These are phyloP conservation scores for Lacanobia oleracea DNA, from an alignment of 2,888 invertebrate species.

Conservation along the genomic window DNA sequence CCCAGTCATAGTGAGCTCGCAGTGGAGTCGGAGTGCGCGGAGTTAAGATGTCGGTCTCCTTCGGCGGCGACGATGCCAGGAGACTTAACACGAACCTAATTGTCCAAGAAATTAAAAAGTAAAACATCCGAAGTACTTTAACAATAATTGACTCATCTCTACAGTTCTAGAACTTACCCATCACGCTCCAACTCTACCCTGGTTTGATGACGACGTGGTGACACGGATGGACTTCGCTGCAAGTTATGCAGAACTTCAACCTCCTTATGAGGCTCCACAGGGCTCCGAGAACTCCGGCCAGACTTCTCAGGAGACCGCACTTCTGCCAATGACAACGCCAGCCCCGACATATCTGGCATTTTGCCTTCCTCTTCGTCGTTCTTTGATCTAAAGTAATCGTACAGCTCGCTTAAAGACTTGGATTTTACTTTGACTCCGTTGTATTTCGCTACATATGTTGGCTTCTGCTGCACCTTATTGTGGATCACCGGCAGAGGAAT, in stretches of 20 bases:
- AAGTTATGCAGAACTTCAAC: conserved; percentile 93
- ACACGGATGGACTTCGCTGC: conserved; percentile 91
- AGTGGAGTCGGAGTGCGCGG: conserved; percentile 80
- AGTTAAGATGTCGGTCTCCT: conserved; percentile 76
- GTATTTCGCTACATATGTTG: conserved; percentile 70
- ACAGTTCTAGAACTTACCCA: conserved; percentile 77
- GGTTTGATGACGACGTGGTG: conserved; percentile 88
- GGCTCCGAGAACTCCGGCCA: conserved; percentile 79
- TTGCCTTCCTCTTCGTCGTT: conserved; percentile 75
- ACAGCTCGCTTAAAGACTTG: conserved; percentile 87
- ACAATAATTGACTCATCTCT: not conserved
- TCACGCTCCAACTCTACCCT: conserved; percentile 83
- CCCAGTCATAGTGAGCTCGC: conserved; percentile 89
- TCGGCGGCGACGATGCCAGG: conserved; percentile 79
- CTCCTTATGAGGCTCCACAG: conserved; percentile 91
- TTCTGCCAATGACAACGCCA: conserved; percentile 82
- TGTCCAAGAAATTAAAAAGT: conserved; percentile 23
- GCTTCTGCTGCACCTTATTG: conserved; percentile 75
- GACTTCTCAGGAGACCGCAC: conserved; percentile 81
- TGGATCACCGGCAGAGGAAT: conserved; percentile 86
- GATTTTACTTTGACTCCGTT: conserved; percentile 85
- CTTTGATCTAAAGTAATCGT: conserved; percentile 87
- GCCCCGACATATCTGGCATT: conserved; percentile 76
- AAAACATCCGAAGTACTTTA: not conserved
- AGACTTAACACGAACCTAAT: conserved; percentile 84